Percentiles rank a stretch among this genome's conserved stretches.
phyloP scores from a whole-genome alignment of 2,113 vertebrate genomes.

The Scatophagus argus region DNA sequence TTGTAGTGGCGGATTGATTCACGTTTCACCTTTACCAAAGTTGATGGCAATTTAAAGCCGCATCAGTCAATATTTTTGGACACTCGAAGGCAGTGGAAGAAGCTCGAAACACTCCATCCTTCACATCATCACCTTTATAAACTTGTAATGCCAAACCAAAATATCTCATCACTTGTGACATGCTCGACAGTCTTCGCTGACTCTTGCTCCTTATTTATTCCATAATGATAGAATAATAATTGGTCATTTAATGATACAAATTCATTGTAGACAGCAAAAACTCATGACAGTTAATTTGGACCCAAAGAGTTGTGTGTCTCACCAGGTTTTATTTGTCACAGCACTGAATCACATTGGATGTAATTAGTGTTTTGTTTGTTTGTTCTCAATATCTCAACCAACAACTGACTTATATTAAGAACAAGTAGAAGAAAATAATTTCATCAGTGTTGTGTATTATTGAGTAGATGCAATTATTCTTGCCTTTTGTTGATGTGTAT shows the following conservation, averaged over 20 bases:
- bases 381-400: too few relatives aligned
- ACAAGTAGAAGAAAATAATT: not conserved
- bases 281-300: too few relatives aligned
- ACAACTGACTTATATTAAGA: not conserved
- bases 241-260: not conserved
- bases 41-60: not conserved
- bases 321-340: constrained; percentile 1
- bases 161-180: not conserved
- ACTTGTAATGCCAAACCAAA: not conserved
- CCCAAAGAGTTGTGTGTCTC: too few relatives aligned
- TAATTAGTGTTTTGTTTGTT: too few relatives aligned
- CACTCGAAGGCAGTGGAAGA: not conserved
- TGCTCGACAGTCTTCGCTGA: not conserved
- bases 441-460: not conserved
- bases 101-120: not conserved
- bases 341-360: not conserved
- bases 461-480: not conserved
- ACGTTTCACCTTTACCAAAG: not conserved
- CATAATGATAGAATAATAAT: not conserved
- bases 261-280: not conserved
- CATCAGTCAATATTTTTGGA: not conserved
- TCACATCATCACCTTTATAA: not conserved
- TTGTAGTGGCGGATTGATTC: not conserved
- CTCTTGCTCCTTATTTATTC: too few relatives aligned
- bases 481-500: not conserved